Conservation (phyloP, 2,888 invertebrate genomes). For the Aproaerema taeniolella region DNA sequence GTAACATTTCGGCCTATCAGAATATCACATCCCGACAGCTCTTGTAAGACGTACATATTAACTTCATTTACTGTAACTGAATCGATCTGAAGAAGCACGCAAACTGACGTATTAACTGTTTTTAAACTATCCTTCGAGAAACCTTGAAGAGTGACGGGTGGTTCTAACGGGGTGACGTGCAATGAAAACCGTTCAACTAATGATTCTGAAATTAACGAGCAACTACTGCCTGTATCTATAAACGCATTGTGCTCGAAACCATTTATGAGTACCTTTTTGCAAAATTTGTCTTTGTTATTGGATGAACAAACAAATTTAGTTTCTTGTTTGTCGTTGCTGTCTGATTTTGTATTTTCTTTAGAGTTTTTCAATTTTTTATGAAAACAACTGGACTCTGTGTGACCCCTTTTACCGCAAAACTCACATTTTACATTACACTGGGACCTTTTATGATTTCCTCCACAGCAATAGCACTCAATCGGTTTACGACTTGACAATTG, state of each 20-base stretch:
- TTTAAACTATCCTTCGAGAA: background rate
- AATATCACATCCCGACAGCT: slow-evolving; percentile 2
- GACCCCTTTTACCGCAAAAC: background rate
- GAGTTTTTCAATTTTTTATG: background rate
- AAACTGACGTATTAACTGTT: background rate
- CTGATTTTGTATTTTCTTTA: too few species aligned
- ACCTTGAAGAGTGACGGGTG: too few species aligned
- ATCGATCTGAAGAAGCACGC: background rate
- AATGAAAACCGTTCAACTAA: background rate
- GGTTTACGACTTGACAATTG: slow-evolving; percentile 1
- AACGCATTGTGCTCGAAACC: slow-evolving; percentile 1
- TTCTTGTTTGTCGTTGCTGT: background rate
- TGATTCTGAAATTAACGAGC: background rate
- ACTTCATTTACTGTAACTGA: background rate
- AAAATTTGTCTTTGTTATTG: background rate
- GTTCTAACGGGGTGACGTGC: too few species aligned
- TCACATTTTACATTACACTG: background rate
- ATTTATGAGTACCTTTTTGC: background rate
- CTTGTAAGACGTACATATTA: background rate
- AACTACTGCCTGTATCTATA: slow-evolving; percentile 6
- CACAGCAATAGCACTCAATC: slow-evolving; percentile 2
- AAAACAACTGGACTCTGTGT: background rate
- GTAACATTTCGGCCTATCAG: slow-evolving; percentile 7
- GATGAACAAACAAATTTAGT: background rate
- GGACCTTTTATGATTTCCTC: slow-evolving; percentile 2